Evolutionary conservation across 2,113 vertebrate species (phyloP), one percentile per base, ranked within the genome.

Genomic region (Colossoma macropomum): DNA sequence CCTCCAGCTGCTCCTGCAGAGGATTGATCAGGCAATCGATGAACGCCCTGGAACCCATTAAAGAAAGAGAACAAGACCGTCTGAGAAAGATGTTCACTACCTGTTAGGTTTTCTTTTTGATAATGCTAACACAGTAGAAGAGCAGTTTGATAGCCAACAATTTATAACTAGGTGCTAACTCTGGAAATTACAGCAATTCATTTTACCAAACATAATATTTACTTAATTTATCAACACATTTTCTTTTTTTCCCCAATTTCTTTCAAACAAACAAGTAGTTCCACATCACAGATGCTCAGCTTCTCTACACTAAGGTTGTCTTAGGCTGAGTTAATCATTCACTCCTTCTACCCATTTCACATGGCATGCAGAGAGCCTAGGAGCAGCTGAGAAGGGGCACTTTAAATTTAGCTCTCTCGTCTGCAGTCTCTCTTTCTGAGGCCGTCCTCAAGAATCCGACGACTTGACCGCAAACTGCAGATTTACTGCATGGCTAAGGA

Each of bases 11-110:
- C 85, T 99, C 98, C 93, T 99, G 98, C 80, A 99, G 92, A 3
- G 98, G 98, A 91, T 96, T 98, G 85, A 98, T 97, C 85, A 99
- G 94, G 87, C 96, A 97, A 89, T 99, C 98, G 90, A 97, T 91
- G 85, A 98, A 96, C 9, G 94, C 95, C 0, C 98, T 99, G 84
- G 65, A 84, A 82, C 17, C 45, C n/a, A 65, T 59, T n/a, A 38
- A 17, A 16, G 28, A 75, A 59, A 19, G 30, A 59, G 19, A 25
- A 4, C 2, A 0, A 27, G 8, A 11, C 7, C 17, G 10, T 59
- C 13, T 48, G 45, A 76, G 30, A 75, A 59, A 66, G 27, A 78
- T 52, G 17, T 50, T 50, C 34, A 38, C 34, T 38, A 9, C 10
- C 12, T 17, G 28, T 28, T 1, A 63, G 27, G 28, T 63, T 27